These are phyloP conservation scores for Ostrea edulis DNA, from an alignment of 1,140 invertebrate genomes.

Conservation along the genomic window DNA sequence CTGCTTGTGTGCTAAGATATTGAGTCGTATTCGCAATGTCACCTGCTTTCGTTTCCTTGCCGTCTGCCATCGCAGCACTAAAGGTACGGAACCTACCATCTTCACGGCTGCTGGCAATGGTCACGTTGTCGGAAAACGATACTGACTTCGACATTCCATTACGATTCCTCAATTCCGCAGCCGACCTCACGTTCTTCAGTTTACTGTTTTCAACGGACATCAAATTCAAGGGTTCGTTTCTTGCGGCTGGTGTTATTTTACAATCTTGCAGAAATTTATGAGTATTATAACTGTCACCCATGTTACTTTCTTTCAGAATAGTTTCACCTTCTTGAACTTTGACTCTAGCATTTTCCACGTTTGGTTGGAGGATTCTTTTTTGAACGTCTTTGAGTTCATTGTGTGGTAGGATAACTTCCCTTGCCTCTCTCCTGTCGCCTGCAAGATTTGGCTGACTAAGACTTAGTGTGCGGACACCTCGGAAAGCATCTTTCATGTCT, in stretches of 20 bases:
- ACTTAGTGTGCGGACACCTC: constrained; percentile 60
- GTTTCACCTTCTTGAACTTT: constrained; percentile 72
- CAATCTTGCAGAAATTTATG: constrained; percentile 77
- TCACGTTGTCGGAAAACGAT: constrained; percentile 71
- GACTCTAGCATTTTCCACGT: constrained; percentile 59
- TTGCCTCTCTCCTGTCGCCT: constrained; percentile 62
- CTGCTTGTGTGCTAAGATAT: constrained; percentile 70
- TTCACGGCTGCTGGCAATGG: constrained; percentile 64
- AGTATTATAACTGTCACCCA: constrained; percentile 76
- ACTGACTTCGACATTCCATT: constrained; percentile 65
- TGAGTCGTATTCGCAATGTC: constrained; percentile 61
- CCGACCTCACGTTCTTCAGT: constrained; percentile 64
- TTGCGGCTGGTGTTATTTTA: constrained; percentile 62
- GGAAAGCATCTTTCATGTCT: constrained; percentile 67
- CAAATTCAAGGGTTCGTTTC: constrained; percentile 70
- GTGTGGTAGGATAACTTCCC: constrained; percentile 63
- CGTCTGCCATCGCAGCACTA: constrained; percentile 46
- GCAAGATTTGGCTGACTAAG: constrained; percentile 59
- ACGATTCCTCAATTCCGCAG: constrained; percentile 53
- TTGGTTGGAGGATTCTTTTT: constrained; percentile 64
- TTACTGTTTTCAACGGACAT: constrained; percentile 76
- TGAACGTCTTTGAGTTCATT: constrained; percentile 62
- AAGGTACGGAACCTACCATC: constrained; percentile 60
- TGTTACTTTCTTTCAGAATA: constrained; percentile 71
- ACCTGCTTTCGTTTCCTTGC: constrained; percentile 9